phyloP scores from a whole-genome alignment of 1,140 invertebrate genomes.

The Pachypeltis micranthus region DNA sequence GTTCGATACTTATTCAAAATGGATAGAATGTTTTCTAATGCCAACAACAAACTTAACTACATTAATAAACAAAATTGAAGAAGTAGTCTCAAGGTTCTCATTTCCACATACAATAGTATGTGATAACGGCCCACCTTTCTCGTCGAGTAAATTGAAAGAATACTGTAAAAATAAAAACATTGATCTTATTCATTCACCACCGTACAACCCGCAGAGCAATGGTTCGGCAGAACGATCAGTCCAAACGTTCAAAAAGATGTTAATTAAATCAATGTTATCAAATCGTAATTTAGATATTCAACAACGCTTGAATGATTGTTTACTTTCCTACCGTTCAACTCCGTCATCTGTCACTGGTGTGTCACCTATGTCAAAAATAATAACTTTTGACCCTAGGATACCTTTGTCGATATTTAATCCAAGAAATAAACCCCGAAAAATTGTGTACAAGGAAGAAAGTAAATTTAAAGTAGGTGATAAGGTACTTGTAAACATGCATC shows the following conservation, averaged over 20 bases:
- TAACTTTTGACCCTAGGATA: background rate
- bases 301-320: too few species aligned
- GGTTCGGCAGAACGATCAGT: background rate
- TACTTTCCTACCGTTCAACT: too few species aligned
- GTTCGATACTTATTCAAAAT: background rate
- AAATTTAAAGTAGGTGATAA: too few species aligned
- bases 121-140: background rate
- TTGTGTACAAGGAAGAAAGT: background rate
- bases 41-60: background rate
- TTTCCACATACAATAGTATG: background rate
- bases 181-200: too few species aligned
- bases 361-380: background rate
- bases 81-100: background rate
- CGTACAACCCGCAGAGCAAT: too few species aligned
- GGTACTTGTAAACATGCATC: too few species aligned
- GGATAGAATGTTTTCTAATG: too few species aligned
- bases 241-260: background rate
- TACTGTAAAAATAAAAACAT: too few species aligned
- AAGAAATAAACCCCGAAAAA: background rate
- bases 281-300: too few species aligned
- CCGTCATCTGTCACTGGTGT: background rate
- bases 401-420: too few species aligned
- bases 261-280: background rate
- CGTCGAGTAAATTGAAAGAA: background rate
- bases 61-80: background rate